These are phyloP conservation scores for Blera fallax DNA, from an alignment of 2,888 invertebrate genomes.

Conservation along the genomic window DNA sequence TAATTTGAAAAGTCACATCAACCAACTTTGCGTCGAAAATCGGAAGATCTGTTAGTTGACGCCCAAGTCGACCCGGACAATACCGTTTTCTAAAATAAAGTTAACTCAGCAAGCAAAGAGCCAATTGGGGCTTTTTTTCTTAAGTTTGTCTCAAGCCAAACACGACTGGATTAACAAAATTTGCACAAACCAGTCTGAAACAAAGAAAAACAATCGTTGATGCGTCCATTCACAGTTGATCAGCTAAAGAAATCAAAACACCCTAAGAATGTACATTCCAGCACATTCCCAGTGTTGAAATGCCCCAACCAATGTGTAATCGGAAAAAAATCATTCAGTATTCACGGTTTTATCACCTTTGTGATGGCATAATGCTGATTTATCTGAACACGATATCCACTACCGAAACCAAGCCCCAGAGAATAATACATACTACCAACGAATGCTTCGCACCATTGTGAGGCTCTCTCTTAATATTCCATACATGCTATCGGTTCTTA, in stretches of 20 bases:
- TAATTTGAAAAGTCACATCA: no score
- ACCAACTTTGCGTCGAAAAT: no score
- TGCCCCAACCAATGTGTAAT: neutral
- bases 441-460: neutral
- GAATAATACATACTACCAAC: neutral
- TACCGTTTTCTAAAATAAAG: no score
- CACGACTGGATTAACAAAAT: no score
- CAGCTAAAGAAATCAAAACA: neutral
- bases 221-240: neutral
- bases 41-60: no score
- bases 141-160: no score
- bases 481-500: slow-evolving; percentile 21
- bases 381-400: slow-evolving; percentile 2
- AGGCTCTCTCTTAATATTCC: slow-evolving; percentile 38
- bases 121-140: no score
- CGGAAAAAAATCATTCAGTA: neutral
- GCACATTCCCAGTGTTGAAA: neutral
- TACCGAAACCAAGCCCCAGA: neutral
- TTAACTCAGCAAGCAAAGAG: no score
- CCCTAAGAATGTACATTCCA: slow-evolving; percentile 6
- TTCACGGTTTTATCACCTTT: neutral
- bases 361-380: neutral
- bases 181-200: no score
- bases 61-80: no score
- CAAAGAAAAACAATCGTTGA: no score